Evolutionary conservation across 2,888 invertebrate species (phyloP), one percentile per base, ranked within the genome.

Genomic region (Plagiodera versicolora): DNA sequence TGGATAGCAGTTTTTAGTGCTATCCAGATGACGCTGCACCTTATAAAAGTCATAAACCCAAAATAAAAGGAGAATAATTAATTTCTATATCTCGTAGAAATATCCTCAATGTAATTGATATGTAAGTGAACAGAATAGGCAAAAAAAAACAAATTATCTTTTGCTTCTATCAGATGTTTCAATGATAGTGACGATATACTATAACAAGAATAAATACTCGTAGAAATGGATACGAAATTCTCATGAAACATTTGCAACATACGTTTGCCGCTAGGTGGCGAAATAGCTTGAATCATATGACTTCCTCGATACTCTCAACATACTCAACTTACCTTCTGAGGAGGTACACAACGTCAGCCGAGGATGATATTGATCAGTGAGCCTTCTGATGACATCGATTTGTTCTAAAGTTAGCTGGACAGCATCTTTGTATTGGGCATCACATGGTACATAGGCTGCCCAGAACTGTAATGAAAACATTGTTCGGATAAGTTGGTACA

Each of bases 401-500:
- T 94, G 93, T 75, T 93, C 93, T 74, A 94, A 83, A 30, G 92
- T 91, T 72, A 90, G 83, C 76, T 92, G 90, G 71, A 93, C 91
- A 49, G 93, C 91, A 76, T 94, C 93, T 73, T 89, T 88, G 79
- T 90, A 89, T 79, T 92, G 92, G 49, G 91, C 86, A 71, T 88
- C 88, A 80, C 94, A 94, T 48, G 89, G 88, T 73, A 91, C 91
- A 83, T 91, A 94, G 66, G 91, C 91, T 48, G 92, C 91, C 93
- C 93, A 94, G 80, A 93, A 92, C 91, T 93, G 84, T 60, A 80
- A 83, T 28, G 44, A 53, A 53, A 53, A 44, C 51, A 51, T 32
- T 32, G 28, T 18, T 51, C 35, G 32, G 18, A 51, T 51, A 32
- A 35, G 24, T 24, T 24, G n/a, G n/a, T n/a, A n/a, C n/a, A n/a